Evolutionary conservation across 2,797 vertebrate species (phyloP).

Genomic region (Chaunax sp.): DNA sequence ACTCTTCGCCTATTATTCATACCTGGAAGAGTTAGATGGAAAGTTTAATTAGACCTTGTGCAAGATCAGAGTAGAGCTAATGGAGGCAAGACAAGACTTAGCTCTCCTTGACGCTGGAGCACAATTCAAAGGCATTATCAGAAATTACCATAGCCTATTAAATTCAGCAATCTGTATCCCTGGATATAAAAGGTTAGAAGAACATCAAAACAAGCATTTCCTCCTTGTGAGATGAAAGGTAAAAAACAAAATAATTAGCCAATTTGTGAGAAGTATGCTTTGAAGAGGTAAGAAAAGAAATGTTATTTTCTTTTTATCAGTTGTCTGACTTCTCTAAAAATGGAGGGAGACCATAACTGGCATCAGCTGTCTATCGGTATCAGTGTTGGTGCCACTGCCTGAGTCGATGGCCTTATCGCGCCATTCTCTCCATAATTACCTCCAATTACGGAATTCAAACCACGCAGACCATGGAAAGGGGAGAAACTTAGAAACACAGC

Average conservation of each 20-base stretch:
- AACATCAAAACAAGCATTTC: slow-evolving; percentile 77
- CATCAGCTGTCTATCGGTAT: slow-evolving; percentile 42
- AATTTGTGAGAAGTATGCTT: slow-evolving; percentile 76
- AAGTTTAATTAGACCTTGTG: slow-evolving; percentile 71
- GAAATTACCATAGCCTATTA: slow-evolving; percentile 74
- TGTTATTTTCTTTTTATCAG: slow-evolving; percentile 71
- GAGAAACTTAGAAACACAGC: slow-evolving; percentile 46
- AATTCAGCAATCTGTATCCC: slow-evolving; percentile 42
- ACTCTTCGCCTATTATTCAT: slow-evolving; percentile 45
- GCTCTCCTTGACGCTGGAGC: slow-evolving; percentile 68
- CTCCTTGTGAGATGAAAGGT: slow-evolving; percentile 73
- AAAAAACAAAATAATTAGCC: slow-evolving; percentile 78
- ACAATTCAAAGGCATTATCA: slow-evolving; percentile 67
- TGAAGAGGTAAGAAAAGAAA: slow-evolving; percentile 72
- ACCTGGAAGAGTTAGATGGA: slow-evolving; percentile 61
- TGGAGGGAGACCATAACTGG: slow-evolving; percentile 52
- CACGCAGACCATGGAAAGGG: slow-evolving; percentile 46
- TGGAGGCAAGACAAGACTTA: slow-evolving; percentile 57
- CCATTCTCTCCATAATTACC: slow-evolving; percentile 61
- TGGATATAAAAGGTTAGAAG: slow-evolving; percentile 66
- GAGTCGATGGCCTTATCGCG: slow-evolving; percentile 66
- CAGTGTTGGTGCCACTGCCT: slow-evolving; percentile 52
- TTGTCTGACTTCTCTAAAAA: slow-evolving; percentile 54
- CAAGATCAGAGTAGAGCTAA: slow-evolving; percentile 71
- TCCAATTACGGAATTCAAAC: slow-evolving; percentile 66